A percentile compares a stretch with the other conserved stretches of the same genome.
Conservation (phyloP, 1,140 invertebrate genomes). For the Apolygus lucorum region DNA sequence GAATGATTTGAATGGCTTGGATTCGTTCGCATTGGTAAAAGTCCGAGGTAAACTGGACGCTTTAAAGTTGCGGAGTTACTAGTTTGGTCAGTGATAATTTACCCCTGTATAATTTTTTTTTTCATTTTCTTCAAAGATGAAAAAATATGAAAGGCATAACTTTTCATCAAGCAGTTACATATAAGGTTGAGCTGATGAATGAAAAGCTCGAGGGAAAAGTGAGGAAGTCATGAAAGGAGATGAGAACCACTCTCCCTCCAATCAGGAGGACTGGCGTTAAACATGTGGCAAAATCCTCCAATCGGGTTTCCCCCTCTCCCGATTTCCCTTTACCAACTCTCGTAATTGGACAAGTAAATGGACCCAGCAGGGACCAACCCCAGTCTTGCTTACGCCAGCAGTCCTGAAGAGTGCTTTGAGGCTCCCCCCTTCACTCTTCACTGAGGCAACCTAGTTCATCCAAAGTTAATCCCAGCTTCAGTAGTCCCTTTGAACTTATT, state of each 20-base stretch:
- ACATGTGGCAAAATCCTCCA: background rate
- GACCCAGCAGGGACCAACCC: background rate
- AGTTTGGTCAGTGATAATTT: no score
- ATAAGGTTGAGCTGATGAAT: no score
- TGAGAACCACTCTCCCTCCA: background rate
- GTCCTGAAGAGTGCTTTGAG: background rate
- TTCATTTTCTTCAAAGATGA: no score
- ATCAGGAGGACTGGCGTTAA: background rate
- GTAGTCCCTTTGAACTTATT: constrained; percentile 5
- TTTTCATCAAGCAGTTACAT: no score
- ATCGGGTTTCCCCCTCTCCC: background rate
- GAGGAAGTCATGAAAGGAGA: background rate
- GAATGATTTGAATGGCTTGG: no score
- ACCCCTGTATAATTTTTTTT: no score
- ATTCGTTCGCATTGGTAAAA: no score
- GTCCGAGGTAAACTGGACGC: no score
- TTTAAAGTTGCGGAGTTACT: no score
- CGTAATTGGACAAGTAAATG: background rate
- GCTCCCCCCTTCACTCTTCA: background rate
- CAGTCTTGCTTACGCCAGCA: background rate
- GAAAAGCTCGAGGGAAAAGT: no score
- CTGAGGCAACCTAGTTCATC: constrained; percentile 2
- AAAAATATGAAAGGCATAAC: no score
- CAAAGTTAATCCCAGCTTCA: constrained; percentile 8
- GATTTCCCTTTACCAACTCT: background rate